A percentile compares a stretch with the other conserved stretches of the same genome.
phyloP scores from a whole-genome alignment of 2,113 vertebrate genomes.

The Sitta europaea region DNA sequence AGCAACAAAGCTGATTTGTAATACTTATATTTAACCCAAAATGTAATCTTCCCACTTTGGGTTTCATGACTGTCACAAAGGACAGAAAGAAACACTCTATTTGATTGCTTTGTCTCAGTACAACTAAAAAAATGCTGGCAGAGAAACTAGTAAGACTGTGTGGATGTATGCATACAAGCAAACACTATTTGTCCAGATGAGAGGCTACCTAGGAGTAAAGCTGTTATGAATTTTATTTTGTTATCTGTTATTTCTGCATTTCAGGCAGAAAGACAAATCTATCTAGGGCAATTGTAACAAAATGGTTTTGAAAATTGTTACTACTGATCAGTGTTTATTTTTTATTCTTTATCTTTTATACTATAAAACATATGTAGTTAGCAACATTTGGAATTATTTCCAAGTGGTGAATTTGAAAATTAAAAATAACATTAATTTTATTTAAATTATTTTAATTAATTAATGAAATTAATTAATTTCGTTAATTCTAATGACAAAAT shows the following conservation, averaged over 20 bases:
- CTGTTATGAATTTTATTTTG: not conserved
- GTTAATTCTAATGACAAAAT: too few species aligned
- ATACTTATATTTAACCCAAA: conserved; percentile 52
- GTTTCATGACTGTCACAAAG: conserved; percentile 12
- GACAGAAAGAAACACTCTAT: conserved; percentile 12
- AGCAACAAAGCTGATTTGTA: not conserved
- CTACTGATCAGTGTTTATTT: not conserved
- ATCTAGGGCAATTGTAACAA: not conserved
- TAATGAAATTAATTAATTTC: too few species aligned
- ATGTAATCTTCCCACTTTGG: conserved; percentile 4
- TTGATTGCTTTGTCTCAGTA: not conserved
- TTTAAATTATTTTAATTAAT: too few species aligned
- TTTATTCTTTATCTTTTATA: not conserved
- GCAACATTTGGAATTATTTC: not conserved
- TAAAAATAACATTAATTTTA: too few species aligned
- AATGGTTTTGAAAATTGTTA: not conserved
- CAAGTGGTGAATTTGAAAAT: not conserved
- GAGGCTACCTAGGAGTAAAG: not conserved
- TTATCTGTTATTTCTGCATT: not conserved
- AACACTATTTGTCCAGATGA: not conserved
- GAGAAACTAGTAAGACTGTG: not conserved
- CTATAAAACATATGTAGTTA: not conserved
- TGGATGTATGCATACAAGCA: not conserved
- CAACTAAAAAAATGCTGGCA: not conserved
- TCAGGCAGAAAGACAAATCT: not conserved